phyloP scores from a whole-genome alignment of 1,140 invertebrate genomes.

The Danaus melanippus region DNA sequence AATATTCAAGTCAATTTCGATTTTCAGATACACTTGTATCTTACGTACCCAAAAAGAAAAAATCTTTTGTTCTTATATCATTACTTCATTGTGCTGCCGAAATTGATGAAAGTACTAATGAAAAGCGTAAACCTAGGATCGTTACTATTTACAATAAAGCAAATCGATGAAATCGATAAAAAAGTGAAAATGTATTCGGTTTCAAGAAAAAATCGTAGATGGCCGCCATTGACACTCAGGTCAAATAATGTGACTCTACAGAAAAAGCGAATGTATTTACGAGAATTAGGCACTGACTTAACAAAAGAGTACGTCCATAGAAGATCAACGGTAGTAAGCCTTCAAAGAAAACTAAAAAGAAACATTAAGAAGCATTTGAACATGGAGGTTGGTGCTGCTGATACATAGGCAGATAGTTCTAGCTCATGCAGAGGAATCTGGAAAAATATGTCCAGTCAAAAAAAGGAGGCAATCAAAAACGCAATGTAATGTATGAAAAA shows the following conservation, averaged over 20 bases:
- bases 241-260: conserved; percentile 24
- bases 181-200: conserved; percentile 30
- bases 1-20: conserved; percentile 27
- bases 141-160: conserved; percentile 31
- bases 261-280: conserved; percentile 30
- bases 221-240: conserved; percentile 33
- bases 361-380: conserved; percentile 30
- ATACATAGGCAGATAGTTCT: conserved; percentile 23
- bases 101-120: conserved; percentile 33
- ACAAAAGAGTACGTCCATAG: conserved; percentile 30
- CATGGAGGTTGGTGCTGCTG: conserved; percentile 20
- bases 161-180: conserved; percentile 32
- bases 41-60: conserved; percentile 48
- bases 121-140: conserved; percentile 32
- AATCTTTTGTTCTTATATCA: no score
- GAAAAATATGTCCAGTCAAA: conserved; percentile 28
- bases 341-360: conserved; percentile 31
- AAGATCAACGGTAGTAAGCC: conserved; percentile 25
- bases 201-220: conserved; percentile 33
- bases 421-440: conserved; percentile 24
- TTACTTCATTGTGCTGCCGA: no score
- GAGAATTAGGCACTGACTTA: conserved; percentile 27
- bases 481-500: conserved; percentile 28
- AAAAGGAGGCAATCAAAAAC: conserved; percentile 29
- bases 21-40: conserved; percentile 38